Evolutionary conservation across 1,140 invertebrate species (phyloP).

Genomic region (Aporrectodea caliginosa): DNA sequence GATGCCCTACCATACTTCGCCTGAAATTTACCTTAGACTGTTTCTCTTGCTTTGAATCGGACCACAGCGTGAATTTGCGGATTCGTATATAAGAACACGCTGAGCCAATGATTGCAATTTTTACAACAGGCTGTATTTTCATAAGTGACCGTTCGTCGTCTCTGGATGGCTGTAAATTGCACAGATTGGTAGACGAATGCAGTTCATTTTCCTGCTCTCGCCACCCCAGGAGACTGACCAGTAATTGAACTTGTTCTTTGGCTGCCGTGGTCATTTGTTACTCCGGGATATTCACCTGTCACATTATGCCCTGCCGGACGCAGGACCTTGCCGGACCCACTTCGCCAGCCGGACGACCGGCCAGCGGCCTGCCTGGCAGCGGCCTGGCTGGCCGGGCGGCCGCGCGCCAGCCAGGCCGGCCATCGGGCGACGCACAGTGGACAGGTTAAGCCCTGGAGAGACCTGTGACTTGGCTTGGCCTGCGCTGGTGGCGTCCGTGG

Average conservation of each 20-base stretch:
- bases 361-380: not conserved
- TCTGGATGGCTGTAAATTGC: not conserved
- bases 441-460: not conserved
- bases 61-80: too few relatives aligned
- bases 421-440: not conserved
- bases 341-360: not conserved
- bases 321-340: not conserved
- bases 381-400: too few relatives aligned
- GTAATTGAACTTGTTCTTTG: constrained; percentile 3
- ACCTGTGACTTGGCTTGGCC: not conserved
- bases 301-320: constrained; percentile 1
- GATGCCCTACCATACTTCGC: too few relatives aligned
- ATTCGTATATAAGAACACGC: too few relatives aligned
- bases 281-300: constrained; percentile 1
- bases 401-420: too few relatives aligned
- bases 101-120: not conserved
- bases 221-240: not conserved
- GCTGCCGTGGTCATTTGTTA: not conserved
- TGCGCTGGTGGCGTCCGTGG: not conserved
- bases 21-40: too few relatives aligned
- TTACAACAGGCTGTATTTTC: not conserved
- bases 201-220: not conserved
- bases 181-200: not conserved
- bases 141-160: not conserved
- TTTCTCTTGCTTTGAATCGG: too few relatives aligned